Conservation (phyloP, 2,113 vertebrate genomes). For the Macroglossus sobrinus region DNA sequence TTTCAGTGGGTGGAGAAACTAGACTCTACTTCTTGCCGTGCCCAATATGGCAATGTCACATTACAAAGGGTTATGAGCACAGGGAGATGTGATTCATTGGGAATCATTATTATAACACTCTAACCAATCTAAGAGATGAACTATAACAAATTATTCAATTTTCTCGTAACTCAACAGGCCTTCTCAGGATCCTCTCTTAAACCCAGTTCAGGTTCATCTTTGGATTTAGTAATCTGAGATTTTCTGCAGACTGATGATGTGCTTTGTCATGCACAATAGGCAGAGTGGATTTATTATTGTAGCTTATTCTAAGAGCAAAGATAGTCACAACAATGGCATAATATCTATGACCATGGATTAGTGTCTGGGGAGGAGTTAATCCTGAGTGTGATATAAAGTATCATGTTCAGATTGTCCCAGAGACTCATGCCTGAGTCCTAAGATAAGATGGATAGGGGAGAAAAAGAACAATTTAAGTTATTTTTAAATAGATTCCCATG, state of each 20-base stretch:
- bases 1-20: not conserved
- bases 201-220: not conserved
- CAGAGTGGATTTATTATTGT: not conserved
- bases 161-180: not conserved
- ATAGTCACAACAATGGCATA: not conserved
- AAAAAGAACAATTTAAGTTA: not conserved
- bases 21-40: not conserved
- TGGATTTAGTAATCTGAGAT: not conserved
- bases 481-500: conserved; percentile 14
- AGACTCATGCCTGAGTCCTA: not conserved
- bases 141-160: not conserved
- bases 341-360: not conserved
- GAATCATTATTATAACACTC: not conserved
- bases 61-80: not conserved
- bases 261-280: not conserved
- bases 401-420: not conserved
- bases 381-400: not conserved
- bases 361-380: not conserved
- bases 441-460: not conserved
- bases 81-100: not conserved
- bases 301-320: not conserved
- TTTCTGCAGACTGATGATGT: not conserved
- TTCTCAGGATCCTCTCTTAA: not conserved
- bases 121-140: not conserved
- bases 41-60: not conserved